Percentiles rank a stretch among this genome's conserved stretches.
Evolutionary conservation across 2,113 vertebrate species (phyloP).

Genomic region (Entosphenus tridentatus): DNA sequence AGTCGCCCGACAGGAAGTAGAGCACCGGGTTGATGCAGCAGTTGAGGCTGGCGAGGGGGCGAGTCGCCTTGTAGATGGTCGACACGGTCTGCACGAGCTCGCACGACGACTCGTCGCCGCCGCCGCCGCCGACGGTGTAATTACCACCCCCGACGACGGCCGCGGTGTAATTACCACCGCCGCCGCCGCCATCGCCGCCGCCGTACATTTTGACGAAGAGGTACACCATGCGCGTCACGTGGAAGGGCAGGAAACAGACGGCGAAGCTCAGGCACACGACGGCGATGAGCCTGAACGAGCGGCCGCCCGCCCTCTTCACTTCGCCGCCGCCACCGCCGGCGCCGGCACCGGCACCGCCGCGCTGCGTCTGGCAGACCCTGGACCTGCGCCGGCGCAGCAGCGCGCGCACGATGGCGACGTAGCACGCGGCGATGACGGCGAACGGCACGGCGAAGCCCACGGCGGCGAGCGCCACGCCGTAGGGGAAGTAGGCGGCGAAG

Average conservation of each 20-base stretch:
- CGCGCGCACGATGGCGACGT: conserved; percentile 48
- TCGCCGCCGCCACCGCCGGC: too few relatives aligned
- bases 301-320: too few relatives aligned
- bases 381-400: conserved; percentile 26
- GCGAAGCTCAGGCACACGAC: conserved; percentile 54
- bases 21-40: conserved; percentile 78
- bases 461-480: conserved; percentile 48
- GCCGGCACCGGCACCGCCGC: conserved; percentile 45
- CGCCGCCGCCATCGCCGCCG: too few relatives aligned
- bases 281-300: conserved; percentile 51
- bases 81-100: too few relatives aligned
- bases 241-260: conserved; percentile 79
- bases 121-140: too few relatives aligned
- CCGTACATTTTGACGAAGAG: conserved; percentile 12
- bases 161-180: too few relatives aligned
- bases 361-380: conserved; percentile 18
- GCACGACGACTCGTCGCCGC: too few relatives aligned
- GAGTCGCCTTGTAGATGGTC: conserved; percentile 55
- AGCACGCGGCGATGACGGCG: conserved; percentile 49
- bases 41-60: conserved; percentile 69
- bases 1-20: conserved; percentile 72
- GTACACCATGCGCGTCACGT: conserved; percentile 66
- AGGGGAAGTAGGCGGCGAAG: conserved; percentile 51
- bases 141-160: too few relatives aligned
- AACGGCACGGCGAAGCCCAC: conserved; percentile 61